phyloP scores from a whole-genome alignment of 2,888 invertebrate genomes.

The Drosophila picticornis region DNA sequence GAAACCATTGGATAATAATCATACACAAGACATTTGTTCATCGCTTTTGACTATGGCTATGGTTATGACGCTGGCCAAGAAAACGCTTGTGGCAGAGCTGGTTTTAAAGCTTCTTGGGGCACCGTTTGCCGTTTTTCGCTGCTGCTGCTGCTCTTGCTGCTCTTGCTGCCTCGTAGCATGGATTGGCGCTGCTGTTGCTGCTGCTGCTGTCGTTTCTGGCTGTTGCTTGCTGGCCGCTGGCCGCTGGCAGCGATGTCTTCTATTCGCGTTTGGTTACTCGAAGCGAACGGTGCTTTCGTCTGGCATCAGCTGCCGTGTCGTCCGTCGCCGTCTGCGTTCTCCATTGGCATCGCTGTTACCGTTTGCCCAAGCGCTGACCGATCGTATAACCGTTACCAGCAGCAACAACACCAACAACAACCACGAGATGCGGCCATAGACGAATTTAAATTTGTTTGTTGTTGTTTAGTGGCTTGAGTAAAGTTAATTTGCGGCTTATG shows the following conservation, averaged over 20 bases:
- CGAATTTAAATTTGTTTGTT: constrained; percentile 53
- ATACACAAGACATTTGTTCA: constrained; percentile 52
- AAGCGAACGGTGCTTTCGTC: constrained; percentile 84
- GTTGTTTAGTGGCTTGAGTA: constrained; percentile 19
- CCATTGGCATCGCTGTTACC: constrained; percentile 58
- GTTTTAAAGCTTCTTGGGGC: constrained; percentile 42
- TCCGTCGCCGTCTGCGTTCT: constrained; percentile 26
- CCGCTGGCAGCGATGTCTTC: constrained; percentile 60
- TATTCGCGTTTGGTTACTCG: constrained; percentile 85
- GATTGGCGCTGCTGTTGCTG: constrained; percentile 17
- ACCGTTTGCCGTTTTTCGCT: constrained; percentile 19
- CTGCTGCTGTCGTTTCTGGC: constrained; percentile 25
- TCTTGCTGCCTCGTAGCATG: constrained; percentile 17
- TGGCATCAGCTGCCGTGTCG: constrained; percentile 37
- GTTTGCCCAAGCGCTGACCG: constrained; percentile 52
- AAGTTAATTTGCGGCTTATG: constrained; percentile 36
- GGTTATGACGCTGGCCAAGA: constrained; percentile 23
- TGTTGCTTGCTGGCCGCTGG: constrained; percentile 43
- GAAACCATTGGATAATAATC: constrained; percentile 65
- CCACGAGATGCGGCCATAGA: constrained; percentile 46
- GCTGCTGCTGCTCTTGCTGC: background rate
- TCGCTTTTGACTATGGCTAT: constrained; percentile 6
- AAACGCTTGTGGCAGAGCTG: constrained; percentile 42
- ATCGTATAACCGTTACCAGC: constrained; percentile 64
- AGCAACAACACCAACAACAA: constrained; percentile 35